Evolutionary conservation across 2,797 vertebrate species (phyloP).

Genomic region (Bradypodion ventrale): DNA sequence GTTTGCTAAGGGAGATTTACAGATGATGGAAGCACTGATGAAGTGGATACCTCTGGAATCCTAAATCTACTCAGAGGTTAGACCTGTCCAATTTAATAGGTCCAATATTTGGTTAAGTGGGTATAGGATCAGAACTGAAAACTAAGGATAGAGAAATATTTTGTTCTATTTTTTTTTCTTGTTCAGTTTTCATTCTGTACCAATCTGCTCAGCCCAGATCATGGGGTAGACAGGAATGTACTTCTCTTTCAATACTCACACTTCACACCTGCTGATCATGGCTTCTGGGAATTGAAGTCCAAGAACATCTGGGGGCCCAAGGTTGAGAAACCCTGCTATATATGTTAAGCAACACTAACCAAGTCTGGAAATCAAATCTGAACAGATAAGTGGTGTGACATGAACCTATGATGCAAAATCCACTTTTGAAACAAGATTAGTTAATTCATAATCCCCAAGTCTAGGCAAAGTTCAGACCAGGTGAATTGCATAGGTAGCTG

Average conservation of each 20-base stretch:
- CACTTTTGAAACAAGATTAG: neutral
- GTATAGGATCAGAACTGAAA: neutral
- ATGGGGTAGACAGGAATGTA: too few relatives aligned
- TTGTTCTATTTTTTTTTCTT: too few relatives aligned
- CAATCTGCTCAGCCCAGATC: too few relatives aligned
- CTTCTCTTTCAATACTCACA: too few relatives aligned
- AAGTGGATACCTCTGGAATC: neutral
- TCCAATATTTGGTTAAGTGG: neutral
- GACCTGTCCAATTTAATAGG: neutral
- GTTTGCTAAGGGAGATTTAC: neutral
- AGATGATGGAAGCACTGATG: neutral
- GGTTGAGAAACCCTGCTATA: too few relatives aligned
- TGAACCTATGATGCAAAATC: neutral
- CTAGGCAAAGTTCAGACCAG: neutral
- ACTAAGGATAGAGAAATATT: too few relatives aligned
- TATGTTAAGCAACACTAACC: neutral
- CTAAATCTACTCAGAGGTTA: neutral
- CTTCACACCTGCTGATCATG: too few relatives aligned
- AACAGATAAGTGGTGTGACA: neutral
- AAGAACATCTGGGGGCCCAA: too few relatives aligned
- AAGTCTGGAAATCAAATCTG: neutral
- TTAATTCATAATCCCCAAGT: neutral
- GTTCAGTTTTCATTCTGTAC: too few relatives aligned
- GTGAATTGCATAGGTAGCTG: neutral
- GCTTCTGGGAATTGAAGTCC: too few relatives aligned